Evolutionary conservation across 1,140 invertebrate species (phyloP).

Genomic region (Hydropsyche tenuis): DNA sequence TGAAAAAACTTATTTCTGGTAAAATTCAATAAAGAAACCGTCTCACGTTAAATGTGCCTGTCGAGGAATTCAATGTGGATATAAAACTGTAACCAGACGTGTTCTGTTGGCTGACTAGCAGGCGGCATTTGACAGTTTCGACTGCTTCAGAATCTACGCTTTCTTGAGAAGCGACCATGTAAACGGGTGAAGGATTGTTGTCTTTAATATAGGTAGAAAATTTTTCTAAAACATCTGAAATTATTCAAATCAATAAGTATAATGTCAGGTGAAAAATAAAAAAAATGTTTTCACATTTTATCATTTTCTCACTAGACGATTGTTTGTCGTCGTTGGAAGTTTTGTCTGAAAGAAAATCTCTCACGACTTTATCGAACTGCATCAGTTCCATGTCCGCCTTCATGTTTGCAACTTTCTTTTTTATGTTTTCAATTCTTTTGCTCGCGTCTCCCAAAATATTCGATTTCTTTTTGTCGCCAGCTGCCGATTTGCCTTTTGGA

Average conservation of each 20-base stretch:
- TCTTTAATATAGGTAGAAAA: conserved; percentile 34
- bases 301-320: no score
- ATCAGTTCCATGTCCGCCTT: no score
- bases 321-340: no score
- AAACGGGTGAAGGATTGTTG: conserved; percentile 45
- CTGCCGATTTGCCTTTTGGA: not conserved
- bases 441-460: not conserved
- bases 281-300: no score
- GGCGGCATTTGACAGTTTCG: not conserved
- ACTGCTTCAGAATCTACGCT: not conserved
- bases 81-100: conserved; percentile 44
- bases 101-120: conserved; percentile 42
- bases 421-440: no score
- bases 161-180: not conserved
- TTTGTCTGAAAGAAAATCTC: no score
- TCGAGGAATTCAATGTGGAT: conserved; percentile 39
- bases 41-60: conserved; percentile 38
- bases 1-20: not conserved
- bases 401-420: no score
- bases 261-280: no score
- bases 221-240: conserved; percentile 42
- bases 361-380: no score
- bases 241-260: no score
- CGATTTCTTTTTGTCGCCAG: conserved; percentile 9
- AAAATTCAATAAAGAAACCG: not conserved